phyloP scores from a whole-genome alignment of 2,113 vertebrate species.

The Dolichallabes microphthalmus region DNA sequence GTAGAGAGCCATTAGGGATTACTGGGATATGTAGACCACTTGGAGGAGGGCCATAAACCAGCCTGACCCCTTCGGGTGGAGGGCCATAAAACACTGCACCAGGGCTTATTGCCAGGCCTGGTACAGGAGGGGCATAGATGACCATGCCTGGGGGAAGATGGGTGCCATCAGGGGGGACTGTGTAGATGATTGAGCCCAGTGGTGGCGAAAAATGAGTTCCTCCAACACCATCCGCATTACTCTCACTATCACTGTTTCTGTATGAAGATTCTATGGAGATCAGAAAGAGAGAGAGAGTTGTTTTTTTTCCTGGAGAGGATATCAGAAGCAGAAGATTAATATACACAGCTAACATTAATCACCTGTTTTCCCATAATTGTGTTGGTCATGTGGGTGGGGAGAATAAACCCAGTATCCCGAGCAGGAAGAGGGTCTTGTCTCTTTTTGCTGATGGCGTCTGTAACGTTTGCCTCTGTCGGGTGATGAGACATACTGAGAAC shows the following conservation, averaged over 20 bases:
- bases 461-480: slow-evolving; percentile 56
- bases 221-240: slow-evolving; percentile 54
- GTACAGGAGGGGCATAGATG: slow-evolving; percentile 67
- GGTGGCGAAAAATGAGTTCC: slow-evolving; percentile 65
- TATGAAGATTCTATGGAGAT: slow-evolving; percentile 45
- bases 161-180: slow-evolving; percentile 71
- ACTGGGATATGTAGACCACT: slow-evolving; percentile 68
- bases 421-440: slow-evolving; percentile 48
- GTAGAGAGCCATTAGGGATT: slow-evolving; percentile 71
- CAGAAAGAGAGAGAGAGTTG: background rate
- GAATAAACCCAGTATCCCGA: slow-evolving; percentile 75
- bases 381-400: slow-evolving; percentile 60
- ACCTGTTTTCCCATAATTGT: slow-evolving; percentile 63
- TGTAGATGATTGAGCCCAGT: slow-evolving; percentile 71
- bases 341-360: slow-evolving; percentile 23
- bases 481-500: slow-evolving; percentile 69
- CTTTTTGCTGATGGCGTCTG: slow-evolving; percentile 50
- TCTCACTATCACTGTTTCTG: slow-evolving; percentile 66
- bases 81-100: slow-evolving; percentile 74
- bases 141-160: slow-evolving; percentile 71
- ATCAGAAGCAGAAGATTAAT: background rate
- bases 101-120: slow-evolving; percentile 61
- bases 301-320: background rate
- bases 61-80: slow-evolving; percentile 67
- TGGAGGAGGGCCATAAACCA: slow-evolving; percentile 72